These are phyloP conservation scores for Periophthalmus modestus DNA, from an alignment of 2,113 vertebrate genomes.

Conservation along the genomic window DNA sequence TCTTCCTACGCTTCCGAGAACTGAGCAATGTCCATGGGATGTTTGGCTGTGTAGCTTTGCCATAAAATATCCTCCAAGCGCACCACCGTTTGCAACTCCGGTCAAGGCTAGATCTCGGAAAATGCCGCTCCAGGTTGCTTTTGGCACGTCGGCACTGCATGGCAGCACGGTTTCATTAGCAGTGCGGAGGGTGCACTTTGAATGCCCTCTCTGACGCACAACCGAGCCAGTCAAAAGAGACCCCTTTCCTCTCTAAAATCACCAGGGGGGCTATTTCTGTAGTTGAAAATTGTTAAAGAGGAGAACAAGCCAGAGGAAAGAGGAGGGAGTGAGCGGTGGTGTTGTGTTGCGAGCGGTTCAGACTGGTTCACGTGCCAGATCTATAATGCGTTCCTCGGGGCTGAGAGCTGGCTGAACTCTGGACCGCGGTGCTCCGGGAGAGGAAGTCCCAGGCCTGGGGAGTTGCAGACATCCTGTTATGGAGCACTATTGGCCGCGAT, in stretches of 20 bases:
- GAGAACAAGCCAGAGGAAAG: slow-evolving; percentile 41
- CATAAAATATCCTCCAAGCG: slow-evolving; percentile 32
- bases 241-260: slow-evolving; percentile 67
- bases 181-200: slow-evolving; percentile 60
- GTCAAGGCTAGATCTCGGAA: slow-evolving; percentile 56
- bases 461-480: slow-evolving; percentile 80
- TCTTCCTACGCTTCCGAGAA: slow-evolving; percentile 35
- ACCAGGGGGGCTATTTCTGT: slow-evolving; percentile 71
- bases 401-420: slow-evolving; percentile 69
- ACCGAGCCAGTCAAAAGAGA: slow-evolving; percentile 44
- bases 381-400: slow-evolving; percentile 68
- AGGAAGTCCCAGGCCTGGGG: slow-evolving; percentile 73
- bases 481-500: slow-evolving; percentile 56
- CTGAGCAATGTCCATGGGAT: slow-evolving; percentile 30
- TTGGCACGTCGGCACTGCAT: slow-evolving; percentile 34
- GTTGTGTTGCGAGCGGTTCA: slow-evolving; percentile 54
- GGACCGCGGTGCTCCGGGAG: slow-evolving; percentile 55
- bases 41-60: slow-evolving; percentile 12
- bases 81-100: slow-evolving; percentile 39
- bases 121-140: slow-evolving; percentile 32
- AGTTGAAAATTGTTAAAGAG: slow-evolving; percentile 68
- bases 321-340: slow-evolving; percentile 10
- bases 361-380: slow-evolving; percentile 70
- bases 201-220: slow-evolving; percentile 69
- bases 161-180: slow-evolving; percentile 53